Evolutionary conservation across 2,113 vertebrate species (phyloP), one percentile per base, ranked within the genome.

Genomic region (Butorides virescens): DNA sequence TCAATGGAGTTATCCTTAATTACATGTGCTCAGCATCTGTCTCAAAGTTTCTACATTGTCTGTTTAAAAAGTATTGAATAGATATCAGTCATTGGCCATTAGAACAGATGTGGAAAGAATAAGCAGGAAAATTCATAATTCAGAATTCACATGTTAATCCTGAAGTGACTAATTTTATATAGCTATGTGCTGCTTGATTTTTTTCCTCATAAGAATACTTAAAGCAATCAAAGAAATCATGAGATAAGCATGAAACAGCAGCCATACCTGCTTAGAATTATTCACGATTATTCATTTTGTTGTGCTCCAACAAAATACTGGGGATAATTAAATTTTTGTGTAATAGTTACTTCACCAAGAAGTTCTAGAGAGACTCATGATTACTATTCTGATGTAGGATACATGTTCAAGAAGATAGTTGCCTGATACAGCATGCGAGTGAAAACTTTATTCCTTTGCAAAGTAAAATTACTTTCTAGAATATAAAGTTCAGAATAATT

Each of bases 1-100:
- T 50, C 37, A 44, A 18, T 29, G 8, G 4, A 74, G 20, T 52
- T 77, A 29, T 25, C 21, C 47, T 67, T 55, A 72, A 55, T 37
- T 66, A 25, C 8, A 36, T 0, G 0, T 56, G 16, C 9, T 67
- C 36, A 72, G 3, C 39, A 55, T 71, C 32, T 53, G 9, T 56
- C 17, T 53, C 36, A 39, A 86, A 61, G 15, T 32, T 77, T 73
- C 13, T 61, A 67, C 5, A 16, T 47, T 67, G 5, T 30, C 25
- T 67, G 2, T 63, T 62, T 73, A 36, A 84, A 67, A 44, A 47
- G 4, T 47, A 50, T 52, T 56, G 4, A 80, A 71, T 36, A 53
- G 2, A 11, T 59, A 53, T 22, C 49, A 44, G 23, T 44, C 26
- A 36, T 8, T 77, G 36, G 19, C 5, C 8, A 23, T 61, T 55